phyloP scores from a whole-genome alignment of 2,797 vertebrate genomes.

The Champsocephalus esox region DNA sequence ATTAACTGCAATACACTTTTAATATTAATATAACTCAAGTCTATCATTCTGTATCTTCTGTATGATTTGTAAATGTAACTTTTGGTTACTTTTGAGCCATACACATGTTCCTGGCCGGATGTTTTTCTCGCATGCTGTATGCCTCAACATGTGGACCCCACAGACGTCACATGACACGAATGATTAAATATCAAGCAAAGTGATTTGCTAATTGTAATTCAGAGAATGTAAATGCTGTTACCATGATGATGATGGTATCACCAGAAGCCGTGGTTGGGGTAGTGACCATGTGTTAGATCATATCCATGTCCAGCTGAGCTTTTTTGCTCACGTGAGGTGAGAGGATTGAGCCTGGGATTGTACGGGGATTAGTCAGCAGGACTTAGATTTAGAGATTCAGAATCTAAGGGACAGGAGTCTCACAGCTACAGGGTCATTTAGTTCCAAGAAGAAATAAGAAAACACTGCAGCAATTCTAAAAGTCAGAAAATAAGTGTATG shows the following conservation, averaged over 20 bases:
- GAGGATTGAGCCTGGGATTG: constrained; percentile 78
- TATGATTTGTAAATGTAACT: background rate
- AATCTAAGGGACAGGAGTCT: constrained; percentile 66
- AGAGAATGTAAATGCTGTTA: constrained; percentile 39
- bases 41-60: background rate
- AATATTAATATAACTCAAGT: background rate
- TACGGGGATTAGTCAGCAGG: constrained; percentile 79
- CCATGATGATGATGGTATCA: constrained; percentile 4
- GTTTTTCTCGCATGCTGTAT: background rate
- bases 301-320: constrained; percentile 67
- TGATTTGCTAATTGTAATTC: constrained; percentile 40
- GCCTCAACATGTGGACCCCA: constrained; percentile 8
- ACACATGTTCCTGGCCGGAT: background rate
- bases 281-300: constrained; percentile 63
- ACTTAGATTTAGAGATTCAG: constrained; percentile 72
- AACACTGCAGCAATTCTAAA: constrained; percentile 33
- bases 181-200: constrained; percentile 43
- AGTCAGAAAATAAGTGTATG: constrained; percentile 39
- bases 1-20: background rate
- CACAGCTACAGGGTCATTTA: constrained; percentile 39
- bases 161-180: constrained; percentile 19
- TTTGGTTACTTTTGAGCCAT: background rate
- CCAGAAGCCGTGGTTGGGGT: constrained; percentile 11
- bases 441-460: constrained; percentile 65
- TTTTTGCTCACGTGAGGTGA: constrained; percentile 75